A percentile compares a stretch with the other conserved stretches of the same genome.
Evolutionary conservation across 2,113 vertebrate genomes (phyloP).

Genomic region (Bucco capensis): DNA sequence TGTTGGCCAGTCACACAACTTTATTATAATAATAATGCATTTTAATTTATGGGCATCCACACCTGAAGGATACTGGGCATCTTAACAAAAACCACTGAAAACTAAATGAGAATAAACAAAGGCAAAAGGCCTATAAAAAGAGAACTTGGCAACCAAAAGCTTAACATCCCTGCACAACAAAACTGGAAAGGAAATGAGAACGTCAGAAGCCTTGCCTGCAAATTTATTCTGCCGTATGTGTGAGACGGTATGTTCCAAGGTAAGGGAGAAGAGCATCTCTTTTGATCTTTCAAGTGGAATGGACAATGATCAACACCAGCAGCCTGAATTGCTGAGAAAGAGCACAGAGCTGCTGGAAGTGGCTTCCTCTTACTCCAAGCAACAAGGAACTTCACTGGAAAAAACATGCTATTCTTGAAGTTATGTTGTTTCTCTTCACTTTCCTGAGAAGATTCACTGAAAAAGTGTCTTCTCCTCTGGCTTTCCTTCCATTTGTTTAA

Average conservation of each 20-base stretch:
- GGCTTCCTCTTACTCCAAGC: background rate
- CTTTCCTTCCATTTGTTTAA: background rate
- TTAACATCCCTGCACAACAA: constrained; percentile 34
- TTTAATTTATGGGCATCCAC: background rate
- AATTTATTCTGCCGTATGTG: background rate
- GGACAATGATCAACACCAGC: background rate
- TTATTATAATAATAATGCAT: constrained; percentile 16
- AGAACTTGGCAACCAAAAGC: background rate
- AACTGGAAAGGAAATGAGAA: constrained; percentile 43
- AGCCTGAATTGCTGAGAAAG: background rate
- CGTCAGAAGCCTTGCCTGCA: constrained; percentile 8
- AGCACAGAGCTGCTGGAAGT: background rate
- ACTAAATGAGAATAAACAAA: constrained; percentile 16
- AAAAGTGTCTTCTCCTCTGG: background rate
- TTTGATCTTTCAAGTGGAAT: background rate
- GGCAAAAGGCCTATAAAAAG: constrained; percentile 40
- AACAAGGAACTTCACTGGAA: background rate
- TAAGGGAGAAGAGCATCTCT: background rate
- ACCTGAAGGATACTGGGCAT: background rate
- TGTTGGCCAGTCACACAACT: background rate
- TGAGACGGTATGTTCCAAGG: background rate
- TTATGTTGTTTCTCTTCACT: background rate
- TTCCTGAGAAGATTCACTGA: background rate
- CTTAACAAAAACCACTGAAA: constrained; percentile 23
- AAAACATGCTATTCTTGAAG: background rate